Conservation (phyloP, 2,888 invertebrate genomes). For the Parelbella ahira region DNA sequence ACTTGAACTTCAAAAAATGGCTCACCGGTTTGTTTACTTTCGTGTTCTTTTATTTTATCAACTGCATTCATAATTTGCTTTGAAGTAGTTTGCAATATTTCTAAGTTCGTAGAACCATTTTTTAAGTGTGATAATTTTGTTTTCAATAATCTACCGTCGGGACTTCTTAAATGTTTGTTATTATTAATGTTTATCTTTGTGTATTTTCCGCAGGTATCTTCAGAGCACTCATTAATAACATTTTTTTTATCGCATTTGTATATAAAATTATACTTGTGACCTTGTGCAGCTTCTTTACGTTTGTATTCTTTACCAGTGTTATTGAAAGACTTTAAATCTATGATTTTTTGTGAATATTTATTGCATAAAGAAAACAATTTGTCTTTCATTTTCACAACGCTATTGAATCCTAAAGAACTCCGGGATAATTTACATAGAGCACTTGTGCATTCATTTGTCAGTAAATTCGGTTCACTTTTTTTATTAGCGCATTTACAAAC, state of each 20-base stretch:
- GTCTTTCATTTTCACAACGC: slow-evolving; percentile 7
- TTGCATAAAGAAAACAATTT: slow-evolving; percentile 1
- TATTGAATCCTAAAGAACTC: background rate
- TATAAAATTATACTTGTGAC: slow-evolving; percentile 1
- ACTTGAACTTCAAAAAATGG: slow-evolving; percentile 42
- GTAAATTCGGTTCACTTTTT: background rate
- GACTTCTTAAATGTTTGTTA: too few relatives aligned
- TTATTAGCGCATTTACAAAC: background rate
- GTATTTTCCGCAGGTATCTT: slow-evolving; percentile 1
- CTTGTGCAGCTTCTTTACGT: background rate
- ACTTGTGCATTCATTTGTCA: slow-evolving; percentile 2
- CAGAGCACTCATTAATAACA: background rate
- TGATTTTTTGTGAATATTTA: slow-evolving; percentile 15
- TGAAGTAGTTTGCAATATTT: too few relatives aligned
- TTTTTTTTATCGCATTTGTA: background rate
- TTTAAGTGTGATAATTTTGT: too few relatives aligned
- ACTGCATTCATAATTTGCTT: too few relatives aligned
- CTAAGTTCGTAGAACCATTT: too few relatives aligned
- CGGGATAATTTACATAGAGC: background rate
- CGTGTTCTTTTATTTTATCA: too few relatives aligned
- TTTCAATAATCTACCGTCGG: too few relatives aligned
- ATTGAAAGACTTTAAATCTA: background rate
- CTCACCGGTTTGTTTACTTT: slow-evolving; percentile 32
- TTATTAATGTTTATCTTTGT: background rate
- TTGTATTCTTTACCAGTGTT: background rate